These are phyloP conservation scores for Piliocolobus tephrosceles DNA, from an alignment of 2,113 vertebrate species.

Conservation along the genomic window DNA sequence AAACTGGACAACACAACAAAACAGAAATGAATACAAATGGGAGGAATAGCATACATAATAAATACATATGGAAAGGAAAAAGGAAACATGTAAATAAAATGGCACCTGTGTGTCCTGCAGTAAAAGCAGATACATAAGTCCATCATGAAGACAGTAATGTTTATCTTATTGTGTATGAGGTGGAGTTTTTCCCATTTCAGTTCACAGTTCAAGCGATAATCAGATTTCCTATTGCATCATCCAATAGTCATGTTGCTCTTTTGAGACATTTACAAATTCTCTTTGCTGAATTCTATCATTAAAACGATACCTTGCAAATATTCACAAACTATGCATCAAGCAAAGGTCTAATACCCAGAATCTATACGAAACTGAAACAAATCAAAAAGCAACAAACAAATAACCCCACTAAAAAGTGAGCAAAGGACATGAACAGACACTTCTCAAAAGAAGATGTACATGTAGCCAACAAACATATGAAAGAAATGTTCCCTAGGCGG, in stretches of 20 bases:
- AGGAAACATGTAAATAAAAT: constrained; percentile 47
- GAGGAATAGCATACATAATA: constrained; percentile 27
- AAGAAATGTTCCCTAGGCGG: no score
- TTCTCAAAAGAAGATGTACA: no score
- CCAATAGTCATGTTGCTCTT: not conserved
- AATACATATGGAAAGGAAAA: constrained; percentile 34
- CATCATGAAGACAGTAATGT: not conserved
- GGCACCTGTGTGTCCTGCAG: not conserved
- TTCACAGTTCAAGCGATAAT: not conserved
- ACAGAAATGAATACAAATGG: constrained; percentile 61
- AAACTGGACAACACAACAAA: constrained; percentile 70
- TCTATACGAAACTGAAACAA: no score
- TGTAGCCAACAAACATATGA: no score
- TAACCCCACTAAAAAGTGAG: no score
- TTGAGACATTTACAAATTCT: not conserved
- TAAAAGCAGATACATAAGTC: not conserved
- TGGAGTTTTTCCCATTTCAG: not conserved
- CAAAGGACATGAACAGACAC: no score
- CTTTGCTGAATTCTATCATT: not conserved
- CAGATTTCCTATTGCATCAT: not conserved
- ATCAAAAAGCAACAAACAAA: no score
- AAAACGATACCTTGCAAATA: not conserved
- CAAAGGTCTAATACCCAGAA: no score
- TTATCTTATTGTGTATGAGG: not conserved
- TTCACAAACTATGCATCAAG: no score